A percentile compares a stretch with the other conserved stretches of the same genome.
phyloP scores from a whole-genome alignment of 2,113 vertebrate genomes.

The Psittacara wagleri region DNA sequence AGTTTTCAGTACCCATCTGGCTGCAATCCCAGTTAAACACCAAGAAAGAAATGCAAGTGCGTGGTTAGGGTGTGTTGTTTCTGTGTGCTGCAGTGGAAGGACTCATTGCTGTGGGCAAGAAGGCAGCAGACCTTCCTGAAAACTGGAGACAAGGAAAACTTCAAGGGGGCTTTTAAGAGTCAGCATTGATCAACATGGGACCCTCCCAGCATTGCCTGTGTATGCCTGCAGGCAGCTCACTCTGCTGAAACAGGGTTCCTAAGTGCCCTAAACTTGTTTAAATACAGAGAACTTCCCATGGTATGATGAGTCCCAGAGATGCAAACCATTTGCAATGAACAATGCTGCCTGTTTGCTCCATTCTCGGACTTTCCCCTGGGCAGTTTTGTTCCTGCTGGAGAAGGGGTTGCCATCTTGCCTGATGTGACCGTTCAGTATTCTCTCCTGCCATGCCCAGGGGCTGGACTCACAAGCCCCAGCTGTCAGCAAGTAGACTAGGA shows the following conservation, averaged over 20 bases:
- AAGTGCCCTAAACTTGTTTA: not conserved
- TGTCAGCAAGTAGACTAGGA: not conserved
- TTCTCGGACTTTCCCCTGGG: not conserved
- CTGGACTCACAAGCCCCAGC: not conserved
- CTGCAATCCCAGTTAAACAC: conserved; percentile 29
- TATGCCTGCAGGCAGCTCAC: not conserved
- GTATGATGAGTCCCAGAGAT: not conserved
- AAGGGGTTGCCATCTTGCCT: not conserved
- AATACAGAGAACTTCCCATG: not conserved
- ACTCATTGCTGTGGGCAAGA: not conserved
- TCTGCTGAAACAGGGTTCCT: not conserved
- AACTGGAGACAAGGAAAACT: not conserved
- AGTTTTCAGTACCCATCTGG: conserved; percentile 25
- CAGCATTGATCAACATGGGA: not conserved
- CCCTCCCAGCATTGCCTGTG: not conserved
- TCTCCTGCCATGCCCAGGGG: not conserved
- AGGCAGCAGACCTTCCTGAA: conserved; percentile 18
- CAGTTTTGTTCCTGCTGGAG: not conserved
- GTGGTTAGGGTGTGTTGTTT: not conserved
- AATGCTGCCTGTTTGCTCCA: not conserved
- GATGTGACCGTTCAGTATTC: no score
- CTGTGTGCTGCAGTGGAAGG: not conserved
- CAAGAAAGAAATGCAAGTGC: fast-evolving
- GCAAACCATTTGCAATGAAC: not conserved
- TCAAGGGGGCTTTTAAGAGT: not conserved